A percentile compares a stretch with the other conserved stretches of the same genome.
phyloP scores from a whole-genome alignment of 2,888 invertebrate genomes.

The Sinelater perroti region DNA sequence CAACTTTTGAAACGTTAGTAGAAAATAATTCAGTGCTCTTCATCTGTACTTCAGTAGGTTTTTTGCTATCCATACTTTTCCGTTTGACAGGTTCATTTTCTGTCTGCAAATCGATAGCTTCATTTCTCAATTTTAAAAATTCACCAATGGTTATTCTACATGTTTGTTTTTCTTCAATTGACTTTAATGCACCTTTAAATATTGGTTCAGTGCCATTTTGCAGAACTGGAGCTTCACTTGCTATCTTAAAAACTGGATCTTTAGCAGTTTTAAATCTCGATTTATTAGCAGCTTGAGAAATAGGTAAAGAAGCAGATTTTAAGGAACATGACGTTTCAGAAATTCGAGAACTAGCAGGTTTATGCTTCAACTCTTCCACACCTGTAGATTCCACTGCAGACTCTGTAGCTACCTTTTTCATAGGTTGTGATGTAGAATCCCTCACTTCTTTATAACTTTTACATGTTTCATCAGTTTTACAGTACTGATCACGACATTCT shows the following conservation, averaged over 20 bases:
- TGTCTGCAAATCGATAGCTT: slow-evolving; percentile 17
- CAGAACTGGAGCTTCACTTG: slow-evolving; percentile 44
- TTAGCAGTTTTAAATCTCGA: slow-evolving; percentile 32
- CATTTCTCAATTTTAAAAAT: slow-evolving; percentile 35
- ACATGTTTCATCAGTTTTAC: slow-evolving; percentile 14
- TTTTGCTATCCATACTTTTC: slow-evolving; percentile 20
- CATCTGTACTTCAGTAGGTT: slow-evolving; percentile 26
- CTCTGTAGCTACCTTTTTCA: slow-evolving; percentile 2
- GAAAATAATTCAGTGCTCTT: slow-evolving; percentile 24
- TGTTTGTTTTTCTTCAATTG: slow-evolving; percentile 33
- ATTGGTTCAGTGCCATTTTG: slow-evolving; percentile 26
- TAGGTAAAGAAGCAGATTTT: slow-evolving; percentile 10
- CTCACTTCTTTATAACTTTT: slow-evolving; percentile 9
- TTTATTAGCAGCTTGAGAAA: slow-evolving; percentile 14
- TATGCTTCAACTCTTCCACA: slow-evolving; percentile 31
- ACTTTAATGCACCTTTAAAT: slow-evolving; percentile 28
- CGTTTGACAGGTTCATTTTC: slow-evolving; percentile 13
- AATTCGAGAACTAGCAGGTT: slow-evolving; percentile 21
- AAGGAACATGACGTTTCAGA: slow-evolving; percentile 6
- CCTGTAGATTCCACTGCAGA: slow-evolving; percentile 10
- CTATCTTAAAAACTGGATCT: slow-evolving; percentile 44
- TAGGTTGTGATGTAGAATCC: slow-evolving; percentile 1
- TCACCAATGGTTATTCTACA: slow-evolving; percentile 36
- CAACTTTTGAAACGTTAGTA: slow-evolving; percentile 24
- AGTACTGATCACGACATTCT: not conserved